Evolutionary conservation across 2,797 vertebrate genomes (phyloP), one percentile per base, ranked within the genome.

Genomic region (Phoxinus dragarum): DNA sequence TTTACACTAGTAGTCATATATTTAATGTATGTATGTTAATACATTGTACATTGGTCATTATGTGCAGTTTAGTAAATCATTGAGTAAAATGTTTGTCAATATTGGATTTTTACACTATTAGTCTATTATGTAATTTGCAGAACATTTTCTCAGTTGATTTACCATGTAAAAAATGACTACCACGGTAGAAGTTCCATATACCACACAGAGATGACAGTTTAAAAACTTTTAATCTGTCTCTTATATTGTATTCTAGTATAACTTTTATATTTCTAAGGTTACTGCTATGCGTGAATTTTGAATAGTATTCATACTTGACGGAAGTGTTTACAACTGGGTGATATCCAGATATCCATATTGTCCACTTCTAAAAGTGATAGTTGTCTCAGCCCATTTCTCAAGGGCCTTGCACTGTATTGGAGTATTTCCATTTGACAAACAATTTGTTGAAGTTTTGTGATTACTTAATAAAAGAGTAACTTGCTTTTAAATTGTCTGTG

Each of bases 371-470:
- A 61, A 61, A 61, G 4, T 27, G 59, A 14, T 8, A 0, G n/a
- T 61, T 14, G 14, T 61, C 59, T 61, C n/a, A 27, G n/a, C 11
- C n/a, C 40, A 42, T 42, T 42, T 42, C 8, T 9, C 4, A 31
- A 64, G 59, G n/a, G 59, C 3, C 59, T 27, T 64, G n/a, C n/a
- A 61, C 59, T 27, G n/a, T 14, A 2, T 61, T 61, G 59, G n/a
- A 64, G n/a, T 31, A 14, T 64, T 64, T 64, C n/a, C 59, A 64
- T 27, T 27, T 14, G 11, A 64, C 11, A 64, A 64, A 61, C 10
- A 27, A 61, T 14, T 80, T 61, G 61, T 80, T 80, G n/a, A 80
- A 23, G 61, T 19, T 80, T 67, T 67, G 19, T 67, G 40, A 16
- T 80, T 67, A 49, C 77, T 42, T 80, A 66, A 66, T 64, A 67